These are phyloP conservation scores for Abramis brama DNA, from an alignment of 2,113 vertebrate genomes.

Conservation along the genomic window DNA sequence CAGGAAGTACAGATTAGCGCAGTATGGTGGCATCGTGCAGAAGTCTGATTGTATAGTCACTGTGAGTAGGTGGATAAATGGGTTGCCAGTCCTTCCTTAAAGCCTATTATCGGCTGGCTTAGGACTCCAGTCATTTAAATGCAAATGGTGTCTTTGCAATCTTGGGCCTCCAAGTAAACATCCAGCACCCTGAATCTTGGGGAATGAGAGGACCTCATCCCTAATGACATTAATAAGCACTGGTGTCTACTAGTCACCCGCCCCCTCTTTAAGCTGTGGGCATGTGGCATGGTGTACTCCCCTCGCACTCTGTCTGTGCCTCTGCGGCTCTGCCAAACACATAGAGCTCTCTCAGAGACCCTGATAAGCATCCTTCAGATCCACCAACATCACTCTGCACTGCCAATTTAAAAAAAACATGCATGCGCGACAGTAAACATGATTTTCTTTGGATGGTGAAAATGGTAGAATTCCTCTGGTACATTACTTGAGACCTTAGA, in stretches of 20 bases:
- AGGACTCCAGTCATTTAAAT: slow-evolving; percentile 63
- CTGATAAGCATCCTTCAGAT: slow-evolving; percentile 23
- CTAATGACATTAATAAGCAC: slow-evolving; percentile 61
- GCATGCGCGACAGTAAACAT: not conserved
- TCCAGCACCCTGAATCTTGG: slow-evolving; percentile 42
- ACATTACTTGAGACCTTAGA: too few relatives aligned
- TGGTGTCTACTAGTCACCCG: slow-evolving; percentile 33
- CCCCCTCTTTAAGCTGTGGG: slow-evolving; percentile 51
- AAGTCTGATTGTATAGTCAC: slow-evolving; percentile 59
- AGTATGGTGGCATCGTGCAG: slow-evolving; percentile 63
- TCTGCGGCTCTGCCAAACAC: not conserved
- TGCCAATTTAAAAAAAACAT: not conserved
- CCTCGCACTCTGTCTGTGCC: not conserved
- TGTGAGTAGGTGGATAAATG: slow-evolving; percentile 67
- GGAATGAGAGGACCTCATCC: slow-evolving; percentile 42
- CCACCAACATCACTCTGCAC: not conserved
- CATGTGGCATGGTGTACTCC: slow-evolving; percentile 25
- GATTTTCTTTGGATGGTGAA: slow-evolving; percentile 4
- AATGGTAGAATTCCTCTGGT: not conserved
- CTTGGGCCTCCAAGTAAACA: slow-evolving; percentile 53
- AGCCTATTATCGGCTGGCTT: slow-evolving; percentile 66
- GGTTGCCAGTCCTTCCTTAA: slow-evolving; percentile 65
- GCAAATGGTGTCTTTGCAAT: slow-evolving; percentile 58
- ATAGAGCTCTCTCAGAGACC: not conserved
- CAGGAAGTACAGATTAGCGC: slow-evolving; percentile 65